These are phyloP conservation scores for Oopsacas minuta DNA, from an alignment of 37 sponge, comb jelly and placozoan genomes.

Conservation along the genomic window DNA sequence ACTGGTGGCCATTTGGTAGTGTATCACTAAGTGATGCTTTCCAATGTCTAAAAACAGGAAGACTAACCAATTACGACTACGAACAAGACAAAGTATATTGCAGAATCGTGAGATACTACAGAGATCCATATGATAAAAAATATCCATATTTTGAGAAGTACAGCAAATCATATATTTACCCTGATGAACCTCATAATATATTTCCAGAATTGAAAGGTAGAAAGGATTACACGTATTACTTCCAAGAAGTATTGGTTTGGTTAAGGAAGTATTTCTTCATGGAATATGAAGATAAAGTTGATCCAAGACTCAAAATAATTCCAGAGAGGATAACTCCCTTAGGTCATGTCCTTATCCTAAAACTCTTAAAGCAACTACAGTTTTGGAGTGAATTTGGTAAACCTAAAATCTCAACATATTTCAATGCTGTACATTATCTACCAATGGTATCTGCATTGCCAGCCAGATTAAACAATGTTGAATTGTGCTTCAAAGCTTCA, in stretches of 20 bases:
- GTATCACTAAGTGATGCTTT: background rate
- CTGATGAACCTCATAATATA: background rate
- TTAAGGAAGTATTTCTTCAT: background rate
- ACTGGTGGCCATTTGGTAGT: conserved; percentile 14
- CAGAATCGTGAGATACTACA: background rate
- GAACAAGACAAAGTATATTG: conserved; percentile 1
- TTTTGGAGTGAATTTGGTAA: background rate
- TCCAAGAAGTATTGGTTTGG: background rate
- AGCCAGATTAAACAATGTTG: background rate
- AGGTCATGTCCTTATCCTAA: background rate
- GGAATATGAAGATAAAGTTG: background rate
- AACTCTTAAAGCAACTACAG: background rate
- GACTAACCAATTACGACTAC: background rate
- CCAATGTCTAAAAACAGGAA: background rate
- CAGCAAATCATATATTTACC: background rate
- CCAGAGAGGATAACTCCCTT: background rate
- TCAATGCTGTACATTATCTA: conserved; percentile 14
- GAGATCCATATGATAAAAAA: background rate
- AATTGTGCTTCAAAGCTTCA: background rate
- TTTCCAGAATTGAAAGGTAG: background rate
- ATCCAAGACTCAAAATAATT: background rate
- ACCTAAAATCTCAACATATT: background rate
- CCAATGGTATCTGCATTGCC: conserved; percentile 1
- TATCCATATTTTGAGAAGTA: background rate
- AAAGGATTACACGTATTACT: background rate